Evolutionary conservation across 1,140 invertebrate species (phyloP).

Genomic region (Procambarus clarkii): DNA sequence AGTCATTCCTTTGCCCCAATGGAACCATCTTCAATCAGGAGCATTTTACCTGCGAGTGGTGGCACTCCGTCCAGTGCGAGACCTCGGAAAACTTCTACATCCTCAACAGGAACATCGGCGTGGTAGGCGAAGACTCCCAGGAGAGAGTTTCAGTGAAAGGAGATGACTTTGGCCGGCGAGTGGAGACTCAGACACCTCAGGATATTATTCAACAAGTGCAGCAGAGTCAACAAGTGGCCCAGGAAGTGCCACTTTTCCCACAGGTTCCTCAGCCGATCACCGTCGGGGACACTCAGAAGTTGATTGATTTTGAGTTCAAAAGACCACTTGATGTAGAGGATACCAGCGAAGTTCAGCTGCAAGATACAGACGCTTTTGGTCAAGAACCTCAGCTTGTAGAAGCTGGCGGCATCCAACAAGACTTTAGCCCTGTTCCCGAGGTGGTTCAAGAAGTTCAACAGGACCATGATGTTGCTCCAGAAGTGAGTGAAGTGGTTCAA

Average conservation of each 20-base stretch:
- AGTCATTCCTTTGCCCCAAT: conserved; percentile 74
- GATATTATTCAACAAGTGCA: neutral
- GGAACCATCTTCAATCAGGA: conserved; percentile 86
- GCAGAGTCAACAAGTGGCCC: neutral
- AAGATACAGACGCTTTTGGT: neutral
- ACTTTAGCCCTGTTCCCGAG: neutral
- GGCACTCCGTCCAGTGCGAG: conserved; percentile 90
- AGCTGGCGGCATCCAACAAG: neutral
- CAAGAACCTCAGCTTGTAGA: neutral
- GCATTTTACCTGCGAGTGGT: conserved; percentile 92
- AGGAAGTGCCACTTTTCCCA: neutral
- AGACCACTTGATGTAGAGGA: neutral
- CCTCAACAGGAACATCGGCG: neutral
- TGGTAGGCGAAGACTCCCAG: neutral
- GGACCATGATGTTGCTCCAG: neutral
- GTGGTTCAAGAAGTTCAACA: neutral
- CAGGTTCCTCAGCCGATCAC: neutral
- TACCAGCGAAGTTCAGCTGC: neutral
- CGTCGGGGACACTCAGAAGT: neutral
- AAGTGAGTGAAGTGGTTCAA: neutral
- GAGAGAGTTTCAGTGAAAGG: neutral
- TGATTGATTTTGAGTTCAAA: neutral
- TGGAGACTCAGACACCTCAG: neutral
- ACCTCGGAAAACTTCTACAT: neutral
- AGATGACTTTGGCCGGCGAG: neutral